Conservation (phyloP, 2,888 invertebrate genomes). For the Candidula unifasciata region DNA sequence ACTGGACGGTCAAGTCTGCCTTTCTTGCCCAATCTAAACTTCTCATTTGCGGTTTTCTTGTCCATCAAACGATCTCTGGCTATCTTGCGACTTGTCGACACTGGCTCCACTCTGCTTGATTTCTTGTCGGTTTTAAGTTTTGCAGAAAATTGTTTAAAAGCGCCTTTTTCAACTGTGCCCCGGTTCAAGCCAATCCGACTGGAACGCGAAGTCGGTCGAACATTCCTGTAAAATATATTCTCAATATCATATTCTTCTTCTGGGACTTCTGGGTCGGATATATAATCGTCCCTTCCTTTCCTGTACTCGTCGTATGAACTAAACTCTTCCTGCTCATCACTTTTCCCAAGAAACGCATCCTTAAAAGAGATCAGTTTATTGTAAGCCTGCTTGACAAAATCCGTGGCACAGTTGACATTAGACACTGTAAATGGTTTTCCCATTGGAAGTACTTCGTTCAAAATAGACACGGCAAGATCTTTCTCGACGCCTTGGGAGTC, state of each 20-base stretch:
- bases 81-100: too few relatives aligned
- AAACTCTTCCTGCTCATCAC: background rate
- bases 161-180: too few relatives aligned
- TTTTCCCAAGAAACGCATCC: background rate
- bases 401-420: background rate
- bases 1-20: too few relatives aligned
- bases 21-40: too few relatives aligned
- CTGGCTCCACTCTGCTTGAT: too few relatives aligned
- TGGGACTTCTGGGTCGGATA: background rate
- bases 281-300: background rate
- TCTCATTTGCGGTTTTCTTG: too few relatives aligned
- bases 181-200: too few relatives aligned
- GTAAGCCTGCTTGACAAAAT: background rate
- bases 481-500: background rate
- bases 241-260: background rate
- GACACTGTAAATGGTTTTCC: background rate
- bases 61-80: too few relatives aligned
- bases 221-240: background rate
- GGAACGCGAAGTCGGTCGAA: too few relatives aligned
- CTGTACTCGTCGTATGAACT: conserved; percentile 8
- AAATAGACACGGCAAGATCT: background rate
- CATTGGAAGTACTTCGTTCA: background rate
- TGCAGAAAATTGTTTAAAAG: too few relatives aligned
- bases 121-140: too few relatives aligned
- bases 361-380: background rate